Percentiles rank a stretch among this genome's conserved stretches.
Evolutionary conservation across 2,888 invertebrate species (phyloP).

Genomic region (Clunio marinus): DNA sequence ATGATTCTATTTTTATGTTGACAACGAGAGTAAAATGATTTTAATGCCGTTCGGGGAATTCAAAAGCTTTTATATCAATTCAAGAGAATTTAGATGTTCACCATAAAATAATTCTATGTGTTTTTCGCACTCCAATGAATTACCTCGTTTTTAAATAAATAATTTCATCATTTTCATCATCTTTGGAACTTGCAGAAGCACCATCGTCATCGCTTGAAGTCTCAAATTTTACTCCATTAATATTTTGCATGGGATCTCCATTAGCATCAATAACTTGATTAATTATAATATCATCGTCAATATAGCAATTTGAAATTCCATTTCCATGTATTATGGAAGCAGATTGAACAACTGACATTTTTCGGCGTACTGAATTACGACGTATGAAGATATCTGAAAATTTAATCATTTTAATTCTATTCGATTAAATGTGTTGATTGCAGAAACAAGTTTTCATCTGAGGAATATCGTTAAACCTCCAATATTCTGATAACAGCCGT

Average conservation of each 20-base stretch:
- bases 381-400: too few species aligned
- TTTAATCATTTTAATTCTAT: too few species aligned
- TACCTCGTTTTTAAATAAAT: constrained; percentile 6
- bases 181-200: background rate
- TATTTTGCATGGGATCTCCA: background rate
- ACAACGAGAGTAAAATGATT: background rate
- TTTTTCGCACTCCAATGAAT: too few species aligned
- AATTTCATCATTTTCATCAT: background rate
- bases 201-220: constrained; percentile 1
- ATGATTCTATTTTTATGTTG: background rate
- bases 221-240: background rate
- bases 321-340: background rate
- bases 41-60: background rate
- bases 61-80: too few species aligned
- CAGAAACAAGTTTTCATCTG: background rate
- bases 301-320: too few species aligned
- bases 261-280: background rate
- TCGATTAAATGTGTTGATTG: too few species aligned
- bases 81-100: too few species aligned
- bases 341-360: background rate
- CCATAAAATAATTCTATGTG: too few species aligned
- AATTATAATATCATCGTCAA: too few species aligned
- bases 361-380: too few species aligned
- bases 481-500: too few species aligned
- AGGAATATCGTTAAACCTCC: too few species aligned